Evolutionary conservation across 2,888 invertebrate genomes (phyloP), one percentile per base, ranked within the genome.

Genomic region (Diarsia brunnea): DNA sequence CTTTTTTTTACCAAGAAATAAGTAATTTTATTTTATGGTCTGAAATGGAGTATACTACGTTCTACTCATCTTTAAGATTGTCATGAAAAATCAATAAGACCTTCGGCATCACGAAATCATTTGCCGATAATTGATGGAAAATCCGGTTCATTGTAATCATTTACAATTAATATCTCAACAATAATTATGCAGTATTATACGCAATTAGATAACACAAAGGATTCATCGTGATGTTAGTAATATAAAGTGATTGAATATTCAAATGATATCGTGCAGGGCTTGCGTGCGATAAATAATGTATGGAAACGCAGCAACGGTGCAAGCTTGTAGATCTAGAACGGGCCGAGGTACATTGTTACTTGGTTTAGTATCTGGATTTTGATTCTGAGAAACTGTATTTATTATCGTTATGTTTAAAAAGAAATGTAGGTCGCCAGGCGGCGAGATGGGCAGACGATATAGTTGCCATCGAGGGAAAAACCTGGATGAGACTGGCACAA

Each of bases 191-290:
- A 69, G 67, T 49, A 78, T 82, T 85, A 78, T 60, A 69, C n/a
- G 68, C 73, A 84, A 84, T 85, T 84, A 82, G 66, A 84, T 84
- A 85, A 85, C 65, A 84, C 85, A 86, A 88, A 87, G 86, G 74
- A 87, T 74, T 61, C 64, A 78, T 76, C 73, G 75, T 81, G 77
- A 72, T 74, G 72, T 78, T 58, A 51, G 60, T 61, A 75, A 53
- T 75, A 60, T 60, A 19, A 61, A 66, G 65, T 73, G 64, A 78
- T 87, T 87, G 53, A 79, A 83, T 86, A 84, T 88, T 84, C 79
- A 81, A 81, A 43, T 61, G 45, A 49, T 73, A 67, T 66, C 85
- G 79, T 77, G 82, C 79, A 78, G 76, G 86, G 74, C 67, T 81
- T 78, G 88, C 88, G 88, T 87, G 87, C 60, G 63, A 58, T 63